Conservation (phyloP, 1,140 invertebrate genomes). For the Temnothorax curvispinosus region DNA sequence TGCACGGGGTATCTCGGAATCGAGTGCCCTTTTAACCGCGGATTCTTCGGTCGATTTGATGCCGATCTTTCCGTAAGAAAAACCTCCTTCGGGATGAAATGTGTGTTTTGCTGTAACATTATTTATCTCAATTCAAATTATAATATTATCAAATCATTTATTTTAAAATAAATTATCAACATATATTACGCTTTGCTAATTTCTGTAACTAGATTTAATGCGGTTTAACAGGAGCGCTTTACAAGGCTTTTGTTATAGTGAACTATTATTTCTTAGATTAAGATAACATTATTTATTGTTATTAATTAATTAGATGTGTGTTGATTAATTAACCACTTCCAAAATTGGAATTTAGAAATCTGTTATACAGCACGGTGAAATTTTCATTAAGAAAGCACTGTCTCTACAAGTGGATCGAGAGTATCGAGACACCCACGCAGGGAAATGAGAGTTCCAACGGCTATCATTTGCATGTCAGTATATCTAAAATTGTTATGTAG, state of each 20-base stretch:
- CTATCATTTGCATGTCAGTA: slow-evolving; percentile 19
- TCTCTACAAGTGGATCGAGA: neutral
- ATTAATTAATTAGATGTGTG: neutral
- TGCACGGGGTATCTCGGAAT: neutral
- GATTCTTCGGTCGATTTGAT: neutral
- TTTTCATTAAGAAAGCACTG: slow-evolving; percentile 1
- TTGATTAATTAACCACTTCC: neutral
- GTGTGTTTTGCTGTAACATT: neutral
- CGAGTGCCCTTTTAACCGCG: neutral
- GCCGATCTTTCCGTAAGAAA: neutral
- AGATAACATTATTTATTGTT: neutral
- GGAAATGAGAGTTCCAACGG: neutral
- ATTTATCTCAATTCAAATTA: neutral
- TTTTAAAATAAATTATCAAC: neutral
- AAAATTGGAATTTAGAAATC: neutral
- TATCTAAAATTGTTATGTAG: neutral
- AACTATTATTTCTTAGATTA: neutral
- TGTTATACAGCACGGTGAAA: neutral
- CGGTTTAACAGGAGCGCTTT: neutral
- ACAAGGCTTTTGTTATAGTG: neutral
- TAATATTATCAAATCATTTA: neutral
- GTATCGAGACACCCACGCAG: neutral
- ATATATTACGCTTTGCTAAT: neutral
- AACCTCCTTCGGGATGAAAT: neutral
- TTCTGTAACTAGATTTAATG: neutral